Conservation (phyloP, 2,888 invertebrate species). For the Scaptomyza cyrtandrae region DNA sequence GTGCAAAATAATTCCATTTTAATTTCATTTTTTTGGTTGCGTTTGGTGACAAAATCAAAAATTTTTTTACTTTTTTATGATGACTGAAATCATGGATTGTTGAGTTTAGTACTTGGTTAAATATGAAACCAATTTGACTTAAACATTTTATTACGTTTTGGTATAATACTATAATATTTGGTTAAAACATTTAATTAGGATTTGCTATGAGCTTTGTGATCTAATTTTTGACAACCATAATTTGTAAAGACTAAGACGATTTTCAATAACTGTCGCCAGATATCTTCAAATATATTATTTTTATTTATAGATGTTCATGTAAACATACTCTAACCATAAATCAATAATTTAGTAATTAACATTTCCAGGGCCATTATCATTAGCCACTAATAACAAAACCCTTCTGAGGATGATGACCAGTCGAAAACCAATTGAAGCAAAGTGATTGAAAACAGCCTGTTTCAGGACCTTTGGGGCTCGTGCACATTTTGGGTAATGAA, state of each 20-base stretch:
- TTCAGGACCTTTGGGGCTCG: constrained; percentile 50
- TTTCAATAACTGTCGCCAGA: background rate
- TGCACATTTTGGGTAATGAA: constrained; percentile 75
- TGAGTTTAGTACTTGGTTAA: too few species aligned
- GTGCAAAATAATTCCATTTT: background rate
- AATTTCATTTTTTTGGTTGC: background rate
- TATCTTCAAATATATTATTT: background rate
- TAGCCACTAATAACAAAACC: constrained; percentile 11
- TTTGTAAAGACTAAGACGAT: background rate
- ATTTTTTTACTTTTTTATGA: too few species aligned
- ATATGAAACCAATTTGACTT: too few species aligned
- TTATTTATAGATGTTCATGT: background rate
- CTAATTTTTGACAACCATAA: too few species aligned
- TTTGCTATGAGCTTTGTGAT: too few species aligned
- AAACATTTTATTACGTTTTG: too few species aligned
- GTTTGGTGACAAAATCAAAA: background rate
- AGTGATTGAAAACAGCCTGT: constrained; percentile 53
- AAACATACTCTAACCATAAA: background rate
- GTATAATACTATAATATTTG: too few species aligned
- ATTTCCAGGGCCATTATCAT: constrained; percentile 19
- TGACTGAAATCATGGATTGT: too few species aligned
- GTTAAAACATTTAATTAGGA: too few species aligned
- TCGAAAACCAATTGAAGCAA: constrained; percentile 68
- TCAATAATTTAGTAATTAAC: constrained; percentile 9
- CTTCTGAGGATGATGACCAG: constrained; percentile 24